Evolutionary conservation across 2,888 invertebrate genomes (phyloP), one percentile per base, ranked within the genome.

Genomic region (Hirtodrosophila trivittata): DNA sequence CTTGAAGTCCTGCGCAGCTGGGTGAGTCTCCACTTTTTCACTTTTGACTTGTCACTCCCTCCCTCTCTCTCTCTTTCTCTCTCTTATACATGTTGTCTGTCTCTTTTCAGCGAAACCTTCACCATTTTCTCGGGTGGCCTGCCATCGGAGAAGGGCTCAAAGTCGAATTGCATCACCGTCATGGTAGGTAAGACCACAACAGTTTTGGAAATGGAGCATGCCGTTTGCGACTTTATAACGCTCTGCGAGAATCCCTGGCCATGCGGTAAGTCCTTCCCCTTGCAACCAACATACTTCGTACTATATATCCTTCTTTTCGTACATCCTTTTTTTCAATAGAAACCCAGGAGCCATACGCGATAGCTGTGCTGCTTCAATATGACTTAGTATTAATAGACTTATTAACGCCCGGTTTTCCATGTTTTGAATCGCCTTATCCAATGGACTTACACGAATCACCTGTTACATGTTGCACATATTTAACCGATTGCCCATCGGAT

Each of bases 401-500:
- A 89, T 95, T 95, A 89, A 95, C 97, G 45, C 94, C 96, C 60
- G 98, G 98, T 89, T 99, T 98, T 92, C 99, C 99, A 16, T 98
- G 98, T 92, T 97, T 98, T 92, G 98, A 99, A 92, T 98, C 98
- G 92, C 99, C 99, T 38, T 99, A 99, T 92, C 97, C 99, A 67
- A 98, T 99, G 98, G 99, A 99, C 92, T 94, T 99, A 81, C 99
- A 99, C 92, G 99, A 99, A 92, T 98, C 98, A 49, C 97, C 98
- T 14, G 98, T 99, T 88, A 99, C 99, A 56, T 97, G 97, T 92
- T 97, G 98, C 91, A 94, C 95, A 62, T 99, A 99, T 93, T 94
- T 98, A 91, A 98, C 98, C 55, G 98, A 99, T 92, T 99, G 98
- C 91, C 98, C 99, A 38, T 96, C 97, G 64, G 99, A 99, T 92